Percentiles rank a stretch among this genome's conserved stretches.
phyloP scores from a whole-genome alignment of 2,113 vertebrate genomes.

The Syrrhaptes paradoxus region DNA sequence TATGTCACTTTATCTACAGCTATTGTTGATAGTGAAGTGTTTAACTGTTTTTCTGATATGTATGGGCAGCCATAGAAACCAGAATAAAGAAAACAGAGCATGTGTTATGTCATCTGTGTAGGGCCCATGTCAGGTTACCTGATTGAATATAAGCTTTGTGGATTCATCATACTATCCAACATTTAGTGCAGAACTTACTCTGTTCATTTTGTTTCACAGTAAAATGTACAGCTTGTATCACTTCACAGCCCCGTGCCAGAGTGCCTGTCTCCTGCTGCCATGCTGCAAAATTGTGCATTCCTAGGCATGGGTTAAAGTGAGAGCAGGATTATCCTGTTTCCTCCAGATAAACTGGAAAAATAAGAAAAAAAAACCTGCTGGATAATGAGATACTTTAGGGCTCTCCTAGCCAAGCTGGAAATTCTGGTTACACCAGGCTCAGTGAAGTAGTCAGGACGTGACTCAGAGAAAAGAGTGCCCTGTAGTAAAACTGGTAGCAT shows the following conservation, averaged over 20 bases:
- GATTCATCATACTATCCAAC: background rate
- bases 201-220: background rate
- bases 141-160: background rate
- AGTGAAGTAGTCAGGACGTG: background rate
- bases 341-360: background rate
- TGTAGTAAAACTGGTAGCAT: background rate
- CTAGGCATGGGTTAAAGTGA: background rate
- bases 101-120: rapidly evolving
- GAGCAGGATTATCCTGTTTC: background rate
- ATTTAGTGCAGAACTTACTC: background rate
- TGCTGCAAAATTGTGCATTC: background rate
- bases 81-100: background rate
- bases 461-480: background rate
- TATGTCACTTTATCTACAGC: background rate
- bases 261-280: background rate
- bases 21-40: background rate
- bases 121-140: background rate
- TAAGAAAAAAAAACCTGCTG: background rate
- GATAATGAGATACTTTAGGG: background rate
- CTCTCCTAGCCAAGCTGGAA: background rate
- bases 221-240: background rate
- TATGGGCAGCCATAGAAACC: background rate
- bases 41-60: background rate
- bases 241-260: background rate
- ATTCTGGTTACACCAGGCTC: background rate